Percentiles rank a stretch among this genome's conserved stretches.
phyloP scores from a whole-genome alignment of 2,113 vertebrate genomes.

The Camarhynchus parvulus region DNA sequence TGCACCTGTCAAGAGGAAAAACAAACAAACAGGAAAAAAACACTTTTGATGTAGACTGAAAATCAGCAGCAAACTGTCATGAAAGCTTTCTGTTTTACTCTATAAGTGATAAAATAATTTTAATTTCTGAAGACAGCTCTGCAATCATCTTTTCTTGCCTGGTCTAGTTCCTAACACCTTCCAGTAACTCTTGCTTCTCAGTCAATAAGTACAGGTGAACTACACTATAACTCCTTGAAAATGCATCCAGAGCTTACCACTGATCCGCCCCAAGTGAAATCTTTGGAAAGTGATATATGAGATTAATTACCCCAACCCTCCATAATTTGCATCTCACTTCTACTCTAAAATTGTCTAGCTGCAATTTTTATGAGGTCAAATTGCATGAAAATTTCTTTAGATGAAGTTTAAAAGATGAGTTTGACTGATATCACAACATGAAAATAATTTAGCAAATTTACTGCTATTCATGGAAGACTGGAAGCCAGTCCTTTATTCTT shows the following conservation, averaged over 20 bases:
- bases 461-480: conserved; percentile 9
- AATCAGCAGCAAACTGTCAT: neutral
- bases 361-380: conserved; percentile 3
- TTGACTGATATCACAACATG: neutral
- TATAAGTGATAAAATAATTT: neutral
- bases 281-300: neutral
- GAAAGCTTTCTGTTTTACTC: neutral
- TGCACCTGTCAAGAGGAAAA: conserved; percentile 66
- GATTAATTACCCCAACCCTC: neutral
- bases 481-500: neutral
- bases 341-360: neutral
- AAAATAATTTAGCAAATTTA: conserved; percentile 14
- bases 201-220: neutral
- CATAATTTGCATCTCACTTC: neutral
- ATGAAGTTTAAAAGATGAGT: neutral
- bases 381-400: neutral
- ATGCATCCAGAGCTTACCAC: neutral
- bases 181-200: neutral
- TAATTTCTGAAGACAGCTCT: neutral
- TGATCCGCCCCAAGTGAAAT: neutral
- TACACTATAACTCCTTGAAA: neutral
- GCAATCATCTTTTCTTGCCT: neutral
- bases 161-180: neutral
- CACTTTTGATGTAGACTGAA: neutral
- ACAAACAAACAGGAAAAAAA: neutral